These are phyloP conservation scores for Calycopis cecrops DNA, from an alignment of 1,140 invertebrate species.

Conservation along the genomic window DNA sequence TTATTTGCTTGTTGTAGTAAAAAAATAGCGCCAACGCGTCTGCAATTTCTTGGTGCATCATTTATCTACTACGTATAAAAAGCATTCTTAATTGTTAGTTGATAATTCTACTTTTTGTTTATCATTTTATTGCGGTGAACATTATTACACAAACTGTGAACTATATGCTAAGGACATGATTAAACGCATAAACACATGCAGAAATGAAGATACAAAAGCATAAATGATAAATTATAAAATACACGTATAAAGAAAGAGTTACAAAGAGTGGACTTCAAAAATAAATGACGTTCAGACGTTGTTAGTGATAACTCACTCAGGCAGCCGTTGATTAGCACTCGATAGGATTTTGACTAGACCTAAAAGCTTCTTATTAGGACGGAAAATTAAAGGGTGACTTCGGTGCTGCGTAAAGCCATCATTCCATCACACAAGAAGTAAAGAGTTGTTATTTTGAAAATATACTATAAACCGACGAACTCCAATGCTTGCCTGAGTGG, in stretches of 20 bases:
- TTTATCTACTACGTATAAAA: conserved; percentile 40
- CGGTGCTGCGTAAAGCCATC: conserved; percentile 62
- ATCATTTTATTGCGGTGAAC: conserved; percentile 30
- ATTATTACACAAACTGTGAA: conserved; percentile 13
- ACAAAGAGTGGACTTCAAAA: conserved; percentile 67
- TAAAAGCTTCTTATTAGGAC: conserved; percentile 49
- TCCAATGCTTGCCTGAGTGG: conserved; percentile 85
- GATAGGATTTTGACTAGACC: conserved; percentile 41
- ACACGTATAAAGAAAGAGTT: conserved; percentile 20
- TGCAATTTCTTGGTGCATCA: conserved; percentile 29
- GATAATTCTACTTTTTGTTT: conserved; percentile 48
- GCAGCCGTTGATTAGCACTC: conserved; percentile 71
- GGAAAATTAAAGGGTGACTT: conserved; percentile 37
- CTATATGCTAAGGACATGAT: conserved; percentile 39
- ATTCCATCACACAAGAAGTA: conserved; percentile 70
- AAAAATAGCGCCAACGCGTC: conserved; percentile 66
- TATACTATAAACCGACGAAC: conserved; percentile 73
- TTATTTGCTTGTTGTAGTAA: conserved; percentile 67
- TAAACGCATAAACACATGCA: conserved; percentile 65
- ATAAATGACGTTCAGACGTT: conserved; percentile 61
- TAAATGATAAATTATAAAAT: conserved; percentile 50
- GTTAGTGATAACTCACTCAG: conserved; percentile 73
- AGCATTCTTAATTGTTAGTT: conserved; percentile 60
- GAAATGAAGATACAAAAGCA: conserved; percentile 65
- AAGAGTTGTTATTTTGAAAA: conserved; percentile 68